These are phyloP conservation scores for Urocyon cinereoargenteus DNA, from an alignment of 2,797 vertebrate genomes.

Conservation along the genomic window DNA sequence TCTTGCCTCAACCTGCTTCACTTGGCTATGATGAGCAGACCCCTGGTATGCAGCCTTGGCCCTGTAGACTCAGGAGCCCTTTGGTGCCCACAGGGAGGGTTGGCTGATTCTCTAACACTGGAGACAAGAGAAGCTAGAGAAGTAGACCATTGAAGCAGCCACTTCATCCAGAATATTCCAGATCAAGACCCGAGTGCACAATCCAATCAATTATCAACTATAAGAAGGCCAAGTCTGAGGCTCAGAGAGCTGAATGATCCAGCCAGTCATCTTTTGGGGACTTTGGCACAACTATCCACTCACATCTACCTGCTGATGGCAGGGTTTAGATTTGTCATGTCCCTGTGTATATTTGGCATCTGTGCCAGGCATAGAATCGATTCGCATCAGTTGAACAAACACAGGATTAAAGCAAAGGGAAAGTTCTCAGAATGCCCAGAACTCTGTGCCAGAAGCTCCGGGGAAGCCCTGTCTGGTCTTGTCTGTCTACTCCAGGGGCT, in stretches of 20 bases:
- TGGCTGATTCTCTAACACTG: accelerated
- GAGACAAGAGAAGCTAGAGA: not conserved
- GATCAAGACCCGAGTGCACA: accelerated
- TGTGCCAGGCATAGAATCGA: accelerated
- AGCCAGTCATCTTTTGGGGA: not conserved
- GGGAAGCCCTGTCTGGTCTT: not conserved
- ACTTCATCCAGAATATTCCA: not conserved
- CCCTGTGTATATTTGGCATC: too few species aligned
- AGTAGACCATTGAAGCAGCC: not conserved
- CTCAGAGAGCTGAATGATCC: accelerated
- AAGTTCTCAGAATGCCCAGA: not conserved
- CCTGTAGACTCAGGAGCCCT: not conserved
- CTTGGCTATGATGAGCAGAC: accelerated
- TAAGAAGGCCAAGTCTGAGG: accelerated
- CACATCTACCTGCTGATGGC: accelerated
- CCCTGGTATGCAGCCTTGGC: too few species aligned
- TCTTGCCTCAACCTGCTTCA: accelerated
- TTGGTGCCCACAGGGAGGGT: accelerated
- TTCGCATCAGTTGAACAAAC: accelerated
- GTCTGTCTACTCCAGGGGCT: accelerated
- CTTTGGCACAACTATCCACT: accelerated
- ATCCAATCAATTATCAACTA: accelerated
- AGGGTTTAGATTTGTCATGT: accelerated
- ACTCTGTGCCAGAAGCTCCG: accelerated
- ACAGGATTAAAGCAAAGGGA: not conserved